A percentile compares a stretch with the other conserved stretches of the same genome.
These are phyloP conservation scores for Stegophylla sp. DNA, from an alignment of 2,888 invertebrate genomes.

Conservation along the genomic window DNA sequence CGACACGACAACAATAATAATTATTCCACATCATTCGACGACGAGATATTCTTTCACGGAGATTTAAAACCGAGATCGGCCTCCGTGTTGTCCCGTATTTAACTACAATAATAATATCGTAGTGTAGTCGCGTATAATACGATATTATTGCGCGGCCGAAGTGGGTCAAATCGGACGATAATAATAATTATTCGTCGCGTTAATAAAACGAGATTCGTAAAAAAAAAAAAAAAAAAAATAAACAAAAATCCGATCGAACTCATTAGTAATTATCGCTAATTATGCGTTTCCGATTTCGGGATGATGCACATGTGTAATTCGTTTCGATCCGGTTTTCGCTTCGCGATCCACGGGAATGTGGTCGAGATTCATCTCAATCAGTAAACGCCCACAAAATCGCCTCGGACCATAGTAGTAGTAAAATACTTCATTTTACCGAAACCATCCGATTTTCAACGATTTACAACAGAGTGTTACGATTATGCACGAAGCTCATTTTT, in stretches of 20 bases:
- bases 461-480: too few relatives aligned
- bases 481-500: too few relatives aligned
- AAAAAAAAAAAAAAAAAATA: too few relatives aligned
- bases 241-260: not conserved
- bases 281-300: not conserved
- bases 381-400: too few relatives aligned
- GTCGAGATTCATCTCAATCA: too few relatives aligned
- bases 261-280: not conserved
- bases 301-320: not conserved
- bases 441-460: too few relatives aligned
- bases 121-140: too few relatives aligned
- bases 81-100: not conserved
- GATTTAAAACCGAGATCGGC: slow-evolving; percentile 32
- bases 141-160: too few relatives aligned
- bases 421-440: too few relatives aligned
- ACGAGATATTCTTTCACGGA: slow-evolving; percentile 11
- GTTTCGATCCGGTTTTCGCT: not conserved
- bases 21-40: not conserved
- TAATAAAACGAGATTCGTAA: not conserved
- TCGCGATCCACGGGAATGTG: too few relatives aligned
- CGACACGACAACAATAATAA: not conserved
- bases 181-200: slow-evolving; percentile 40
- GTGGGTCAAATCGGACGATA: slow-evolving; percentile 15
- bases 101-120: too few relatives aligned
- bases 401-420: too few relatives aligned